Conservation (phyloP, 1,140 invertebrate species). For the Thaumatotibia leucotreta region DNA sequence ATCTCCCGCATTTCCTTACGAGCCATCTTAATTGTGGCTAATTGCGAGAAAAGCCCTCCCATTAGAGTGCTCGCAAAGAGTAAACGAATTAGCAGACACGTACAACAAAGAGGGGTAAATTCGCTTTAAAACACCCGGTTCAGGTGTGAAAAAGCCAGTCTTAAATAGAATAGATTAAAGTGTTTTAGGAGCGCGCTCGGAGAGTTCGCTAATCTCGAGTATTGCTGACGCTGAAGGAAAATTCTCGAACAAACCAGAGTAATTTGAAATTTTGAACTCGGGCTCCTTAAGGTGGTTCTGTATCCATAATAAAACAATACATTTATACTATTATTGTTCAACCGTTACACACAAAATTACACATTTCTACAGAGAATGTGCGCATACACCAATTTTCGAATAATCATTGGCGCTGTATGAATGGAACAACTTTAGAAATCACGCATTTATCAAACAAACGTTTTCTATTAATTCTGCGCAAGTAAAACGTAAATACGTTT, state of each 20-base stretch:
- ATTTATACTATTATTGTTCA: too few relatives aligned
- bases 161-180: constrained; percentile 66
- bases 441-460: too few relatives aligned
- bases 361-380: too few relatives aligned
- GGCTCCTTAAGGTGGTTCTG: background rate
- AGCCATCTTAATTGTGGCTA: constrained; percentile 67
- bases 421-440: too few relatives aligned
- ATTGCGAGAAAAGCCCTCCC: constrained; percentile 65
- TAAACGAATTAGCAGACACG: constrained; percentile 70
- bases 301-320: background rate
- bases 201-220: background rate
- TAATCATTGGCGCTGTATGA: too few relatives aligned
- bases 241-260: background rate
- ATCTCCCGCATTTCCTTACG: constrained; percentile 27
- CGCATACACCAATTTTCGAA: too few relatives aligned
- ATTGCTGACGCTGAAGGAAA: background rate
- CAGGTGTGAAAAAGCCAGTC: constrained; percentile 65
- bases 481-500: too few relatives aligned
- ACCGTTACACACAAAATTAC: too few relatives aligned
- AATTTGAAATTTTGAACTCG: background rate
- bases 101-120: constrained; percentile 59
- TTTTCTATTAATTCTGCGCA: too few relatives aligned
- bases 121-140: constrained; percentile 60
- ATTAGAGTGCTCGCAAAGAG: constrained; percentile 57
- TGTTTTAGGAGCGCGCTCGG: constrained; percentile 18